These are phyloP conservation scores for Brachionus rotundiformis DNA, from an alignment of 1,140 invertebrate species.

Conservation along the genomic window DNA sequence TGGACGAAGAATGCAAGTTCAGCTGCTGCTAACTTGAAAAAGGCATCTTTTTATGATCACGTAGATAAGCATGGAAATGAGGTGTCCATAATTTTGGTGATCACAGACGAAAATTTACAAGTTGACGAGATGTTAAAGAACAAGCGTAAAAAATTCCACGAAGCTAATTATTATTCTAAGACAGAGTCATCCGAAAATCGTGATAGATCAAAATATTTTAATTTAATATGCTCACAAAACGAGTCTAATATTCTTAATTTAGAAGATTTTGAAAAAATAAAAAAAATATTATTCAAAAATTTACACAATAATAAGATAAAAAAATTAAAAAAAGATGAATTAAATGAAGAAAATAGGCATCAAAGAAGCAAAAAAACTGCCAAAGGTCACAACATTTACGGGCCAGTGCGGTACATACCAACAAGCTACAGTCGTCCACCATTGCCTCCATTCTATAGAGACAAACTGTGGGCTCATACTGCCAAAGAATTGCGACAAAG, in stretches of 20 bases:
- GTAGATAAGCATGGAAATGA: neutral
- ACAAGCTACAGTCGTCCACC: neutral
- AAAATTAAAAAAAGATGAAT: slow-evolving; percentile 25
- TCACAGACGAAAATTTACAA: slow-evolving; percentile 35
- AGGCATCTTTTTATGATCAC: neutral
- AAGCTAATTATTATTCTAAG: neutral
- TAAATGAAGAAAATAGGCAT: neutral
- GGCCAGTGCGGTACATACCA: neutral
- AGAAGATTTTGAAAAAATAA: neutral
- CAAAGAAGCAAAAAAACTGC: neutral
- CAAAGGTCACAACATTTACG: neutral
- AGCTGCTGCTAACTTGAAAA: neutral
- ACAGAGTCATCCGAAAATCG: neutral
- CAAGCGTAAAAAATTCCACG: neutral
- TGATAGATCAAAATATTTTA: slow-evolving; percentile 4
- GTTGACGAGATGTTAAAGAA: neutral
- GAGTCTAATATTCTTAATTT: neutral
- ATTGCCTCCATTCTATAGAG: neutral
- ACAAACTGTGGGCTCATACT: neutral
- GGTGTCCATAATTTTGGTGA: slow-evolving; percentile 19
- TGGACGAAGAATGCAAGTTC: neutral
- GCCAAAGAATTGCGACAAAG: neutral
- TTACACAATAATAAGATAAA: neutral
- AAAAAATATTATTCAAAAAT: slow-evolving; percentile 20
- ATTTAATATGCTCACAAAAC: neutral